Evolutionary conservation across 2,113 vertebrate species (phyloP).

Genomic region (Seriola dumerili): DNA sequence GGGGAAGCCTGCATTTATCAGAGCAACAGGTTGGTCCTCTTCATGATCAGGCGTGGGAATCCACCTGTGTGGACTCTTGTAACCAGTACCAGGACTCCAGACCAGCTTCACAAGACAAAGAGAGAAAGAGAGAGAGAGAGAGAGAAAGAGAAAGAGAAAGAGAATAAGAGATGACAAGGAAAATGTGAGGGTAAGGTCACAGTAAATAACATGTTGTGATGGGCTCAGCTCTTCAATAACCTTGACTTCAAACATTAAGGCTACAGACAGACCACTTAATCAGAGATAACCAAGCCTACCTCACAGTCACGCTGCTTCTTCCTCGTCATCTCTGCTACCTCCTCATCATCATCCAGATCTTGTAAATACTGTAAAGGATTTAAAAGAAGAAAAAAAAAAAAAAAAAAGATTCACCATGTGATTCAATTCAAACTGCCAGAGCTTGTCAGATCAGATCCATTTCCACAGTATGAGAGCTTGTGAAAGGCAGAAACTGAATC

Average conservation of each 20-base stretch:
- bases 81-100: slow-evolving; percentile 74
- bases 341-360: slow-evolving; percentile 94
- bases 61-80: slow-evolving; percentile 85
- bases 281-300: slow-evolving; percentile 77
- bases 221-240: not conserved
- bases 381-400: too few relatives aligned
- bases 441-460: not conserved
- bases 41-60: slow-evolving; percentile 90
- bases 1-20: slow-evolving; percentile 66
- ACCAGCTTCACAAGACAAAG: slow-evolving; percentile 60
- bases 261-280: not conserved
- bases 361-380: slow-evolving; percentile 87
- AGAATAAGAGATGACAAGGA: not conserved
- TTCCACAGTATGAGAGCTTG: not conserved
- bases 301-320: slow-evolving; percentile 86
- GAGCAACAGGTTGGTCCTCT: slow-evolving; percentile 75
- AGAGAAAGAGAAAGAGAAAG: not conserved
- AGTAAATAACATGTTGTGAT: not conserved
- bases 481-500: not conserved
- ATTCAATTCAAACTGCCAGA: not conserved
- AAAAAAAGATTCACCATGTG: not conserved
- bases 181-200: not conserved
- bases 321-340: slow-evolving; percentile 84
- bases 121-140: not conserved
- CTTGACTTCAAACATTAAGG: not conserved